Percentiles rank a stretch among this genome's conserved stretches.
Conservation (phyloP, 2,888 invertebrate genomes). For the Allygus modestus region DNA sequence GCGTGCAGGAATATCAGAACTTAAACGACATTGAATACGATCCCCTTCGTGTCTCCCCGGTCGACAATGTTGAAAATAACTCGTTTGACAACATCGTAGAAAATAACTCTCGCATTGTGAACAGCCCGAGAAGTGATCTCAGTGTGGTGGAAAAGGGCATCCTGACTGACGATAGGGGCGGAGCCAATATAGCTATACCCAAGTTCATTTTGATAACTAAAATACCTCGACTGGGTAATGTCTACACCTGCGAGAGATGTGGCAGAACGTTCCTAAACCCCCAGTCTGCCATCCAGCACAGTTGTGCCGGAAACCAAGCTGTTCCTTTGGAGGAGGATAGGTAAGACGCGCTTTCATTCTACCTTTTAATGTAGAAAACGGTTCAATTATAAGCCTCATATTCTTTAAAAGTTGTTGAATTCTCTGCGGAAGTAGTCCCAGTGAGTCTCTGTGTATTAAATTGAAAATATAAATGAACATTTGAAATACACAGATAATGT, state of each 20-base stretch:
- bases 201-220: conserved; percentile 39
- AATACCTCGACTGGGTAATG: conserved; percentile 31
- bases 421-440: too few relatives aligned
- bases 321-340: neutral
- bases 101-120: neutral
- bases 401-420: too few relatives aligned
- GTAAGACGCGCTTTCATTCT: neutral
- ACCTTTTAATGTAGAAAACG: too few relatives aligned
- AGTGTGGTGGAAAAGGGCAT: neutral
- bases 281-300: neutral
- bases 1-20: neutral
- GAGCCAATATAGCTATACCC: conserved; percentile 24
- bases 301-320: neutral
- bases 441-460: too few relatives aligned
- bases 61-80: neutral
- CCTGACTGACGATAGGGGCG: neutral
- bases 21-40: neutral
- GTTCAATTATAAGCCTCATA: too few relatives aligned
- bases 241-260: conserved; percentile 52
- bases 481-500: too few relatives aligned
- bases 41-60: neutral
- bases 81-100: neutral
- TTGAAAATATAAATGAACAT: too few relatives aligned
- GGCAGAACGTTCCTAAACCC: conserved; percentile 30
- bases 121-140: neutral